phyloP scores from a whole-genome alignment of 2,797 vertebrate genomes.

The Dicrostonyx torquatus region DNA sequence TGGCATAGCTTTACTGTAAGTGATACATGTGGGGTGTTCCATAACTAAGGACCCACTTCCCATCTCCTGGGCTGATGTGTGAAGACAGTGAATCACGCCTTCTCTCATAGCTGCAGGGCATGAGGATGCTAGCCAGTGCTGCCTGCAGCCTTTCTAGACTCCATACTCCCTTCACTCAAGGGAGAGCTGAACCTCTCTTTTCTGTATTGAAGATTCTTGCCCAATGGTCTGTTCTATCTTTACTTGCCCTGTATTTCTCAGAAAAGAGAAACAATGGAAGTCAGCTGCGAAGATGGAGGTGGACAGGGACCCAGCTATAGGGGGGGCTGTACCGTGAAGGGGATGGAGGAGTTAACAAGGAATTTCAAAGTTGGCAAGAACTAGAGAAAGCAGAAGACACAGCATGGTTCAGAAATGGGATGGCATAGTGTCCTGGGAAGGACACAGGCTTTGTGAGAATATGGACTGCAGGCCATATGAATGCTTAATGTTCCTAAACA shows the following conservation, averaged over 20 bases:
- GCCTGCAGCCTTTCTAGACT: not conserved
- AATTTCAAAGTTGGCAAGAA: not conserved
- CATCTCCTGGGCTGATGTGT: not conserved
- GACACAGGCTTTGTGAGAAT: not conserved
- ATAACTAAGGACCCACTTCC: not conserved
- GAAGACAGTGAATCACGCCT: not conserved
- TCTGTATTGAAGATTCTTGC: not conserved
- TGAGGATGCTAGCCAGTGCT: not conserved
- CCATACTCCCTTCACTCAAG: not conserved
- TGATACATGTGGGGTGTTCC: not conserved
- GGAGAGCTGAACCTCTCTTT: not conserved
- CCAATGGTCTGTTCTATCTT: not conserved
- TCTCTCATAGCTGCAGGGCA: not conserved
- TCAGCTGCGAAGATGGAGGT: not conserved
- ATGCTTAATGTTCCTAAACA: not conserved
- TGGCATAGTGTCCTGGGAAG: not conserved
- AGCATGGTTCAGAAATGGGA: rapidly evolving
- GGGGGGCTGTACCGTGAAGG: not conserved
- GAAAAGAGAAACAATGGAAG: not conserved
- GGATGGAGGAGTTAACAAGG: not conserved
- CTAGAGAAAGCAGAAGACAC: not conserved
- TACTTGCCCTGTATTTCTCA: not conserved
- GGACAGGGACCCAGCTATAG: not conserved
- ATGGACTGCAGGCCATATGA: not conserved
- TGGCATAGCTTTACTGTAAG: not conserved